phyloP scores from a whole-genome alignment of 1,140 invertebrate genomes.

The Heliconius melpomene region DNA sequence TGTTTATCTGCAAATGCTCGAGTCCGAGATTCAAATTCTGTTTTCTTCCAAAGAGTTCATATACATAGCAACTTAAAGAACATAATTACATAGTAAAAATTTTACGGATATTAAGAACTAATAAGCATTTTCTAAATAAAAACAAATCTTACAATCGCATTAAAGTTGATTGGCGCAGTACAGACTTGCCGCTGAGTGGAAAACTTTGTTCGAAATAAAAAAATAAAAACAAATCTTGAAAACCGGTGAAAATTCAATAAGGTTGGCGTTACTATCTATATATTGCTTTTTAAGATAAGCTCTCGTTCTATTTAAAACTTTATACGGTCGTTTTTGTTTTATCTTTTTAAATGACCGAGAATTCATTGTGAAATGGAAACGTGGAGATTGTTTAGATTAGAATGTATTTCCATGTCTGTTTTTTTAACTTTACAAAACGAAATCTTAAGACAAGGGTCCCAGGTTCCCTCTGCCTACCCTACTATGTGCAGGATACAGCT shows the following conservation, averaged over 20 bases:
- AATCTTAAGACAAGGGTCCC: too few species aligned
- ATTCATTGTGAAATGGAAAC: background rate
- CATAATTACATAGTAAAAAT: too few species aligned
- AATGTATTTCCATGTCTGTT: background rate
- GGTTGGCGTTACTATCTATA: constrained; percentile 6
- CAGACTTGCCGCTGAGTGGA: constrained; percentile 19
- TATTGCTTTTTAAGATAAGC: constrained; percentile 11
- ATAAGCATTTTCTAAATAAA: constrained; percentile 8
- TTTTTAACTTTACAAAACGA: background rate
- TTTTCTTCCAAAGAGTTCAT: too few species aligned
- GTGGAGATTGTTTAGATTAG: background rate
- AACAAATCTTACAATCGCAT: constrained; percentile 18
- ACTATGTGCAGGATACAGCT: too few species aligned
- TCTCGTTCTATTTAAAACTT: background rate
- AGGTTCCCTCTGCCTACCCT: too few species aligned
- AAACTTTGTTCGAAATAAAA: constrained; percentile 20
- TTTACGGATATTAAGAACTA: background rate
- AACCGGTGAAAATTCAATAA: constrained; percentile 22
- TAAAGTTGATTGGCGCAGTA: constrained; percentile 15
- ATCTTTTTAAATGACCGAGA: background rate
- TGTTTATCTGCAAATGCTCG: too few species aligned
- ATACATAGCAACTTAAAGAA: too few species aligned
- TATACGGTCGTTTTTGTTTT: background rate
- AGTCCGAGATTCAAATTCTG: too few species aligned
- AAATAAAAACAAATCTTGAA: constrained; percentile 16